Base-by-base conservation (phyloP, 2,113 vertebrate species). In the Australoheros scitulus region DNA sequence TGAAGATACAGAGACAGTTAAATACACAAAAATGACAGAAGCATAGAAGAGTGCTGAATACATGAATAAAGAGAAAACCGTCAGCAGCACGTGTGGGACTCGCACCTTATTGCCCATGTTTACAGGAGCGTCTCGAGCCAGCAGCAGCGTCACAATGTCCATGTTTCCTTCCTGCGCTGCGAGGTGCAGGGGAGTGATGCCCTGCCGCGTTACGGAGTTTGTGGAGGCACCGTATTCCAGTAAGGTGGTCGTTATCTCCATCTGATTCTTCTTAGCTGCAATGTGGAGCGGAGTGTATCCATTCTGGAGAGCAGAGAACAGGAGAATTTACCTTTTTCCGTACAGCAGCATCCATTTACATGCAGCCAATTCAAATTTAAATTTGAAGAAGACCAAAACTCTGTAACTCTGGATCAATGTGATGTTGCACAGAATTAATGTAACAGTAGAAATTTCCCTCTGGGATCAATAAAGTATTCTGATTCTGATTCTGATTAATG, bases 211-310 rank as follows among this genome's bases (percentile, higher is more conserved):
- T 11, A 97, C 94, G 0, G 96, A 96, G 5, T 97, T 97, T 76
- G 97, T 98, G 87, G 97, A 96, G 20, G 98, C 98, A 6, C 98
- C 97, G 11, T 99, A 99, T 79, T 99, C 98, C 92, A 99, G 96
- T 81, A 99, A 93, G 0, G 98, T 99, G 11, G 98, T 99, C 0
- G 97, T 97, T 7, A 99, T 99, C 92, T 99, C 98, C 98, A 99
- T 99, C 95, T 99, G 98, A 93, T 98, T 99, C 96, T 99, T 99
- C 95, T 99, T 99, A 85, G 98, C 97, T 82, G 98, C 97, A 1
- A 99, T 99, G 93, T 99, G 98, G 76, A 99, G 96, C 0, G 98
- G 98, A 0, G 98, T 99, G 91, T 99, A 99, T 5, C 98, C 98
- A 1, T 99, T 99, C 98, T 99, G 94, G n/a, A 41, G 20, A 64